These are phyloP conservation scores for Myzus persicae DNA, from an alignment of 1,140 invertebrate species.

Conservation along the genomic window DNA sequence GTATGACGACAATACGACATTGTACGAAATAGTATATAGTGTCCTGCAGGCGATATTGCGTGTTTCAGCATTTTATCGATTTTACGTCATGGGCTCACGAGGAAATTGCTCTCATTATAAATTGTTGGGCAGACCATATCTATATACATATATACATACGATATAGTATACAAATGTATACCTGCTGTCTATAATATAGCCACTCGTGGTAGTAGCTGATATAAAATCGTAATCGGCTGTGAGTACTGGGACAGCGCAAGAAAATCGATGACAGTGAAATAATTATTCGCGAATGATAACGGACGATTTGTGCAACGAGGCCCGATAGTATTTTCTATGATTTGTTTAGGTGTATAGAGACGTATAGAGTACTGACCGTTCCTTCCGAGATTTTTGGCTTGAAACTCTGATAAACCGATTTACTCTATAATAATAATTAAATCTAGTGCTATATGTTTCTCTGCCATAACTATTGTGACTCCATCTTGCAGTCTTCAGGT, in stretches of 20 bases:
- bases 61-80: background rate
- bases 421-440: background rate
- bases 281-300: background rate
- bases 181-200: too few species aligned
- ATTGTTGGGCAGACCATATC: background rate
- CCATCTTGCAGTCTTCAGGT: too few species aligned
- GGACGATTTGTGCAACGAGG: background rate
- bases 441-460: too few species aligned
- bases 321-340: background rate
- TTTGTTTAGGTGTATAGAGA: background rate
- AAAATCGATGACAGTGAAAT: background rate
- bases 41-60: background rate
- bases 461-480: background rate
- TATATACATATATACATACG: background rate
- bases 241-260: background rate
- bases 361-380: background rate
- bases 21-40: background rate
- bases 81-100: background rate
- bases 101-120: background rate
- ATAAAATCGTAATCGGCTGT: background rate
- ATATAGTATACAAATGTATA: too few species aligned
- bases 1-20: background rate
- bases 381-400: background rate
- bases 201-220: too few species aligned
- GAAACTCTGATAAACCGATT: background rate